A percentile compares a stretch with the other conserved stretches of the same genome.
Conservation (phyloP, 2,888 invertebrate genomes). For the Diarsia mendica region DNA sequence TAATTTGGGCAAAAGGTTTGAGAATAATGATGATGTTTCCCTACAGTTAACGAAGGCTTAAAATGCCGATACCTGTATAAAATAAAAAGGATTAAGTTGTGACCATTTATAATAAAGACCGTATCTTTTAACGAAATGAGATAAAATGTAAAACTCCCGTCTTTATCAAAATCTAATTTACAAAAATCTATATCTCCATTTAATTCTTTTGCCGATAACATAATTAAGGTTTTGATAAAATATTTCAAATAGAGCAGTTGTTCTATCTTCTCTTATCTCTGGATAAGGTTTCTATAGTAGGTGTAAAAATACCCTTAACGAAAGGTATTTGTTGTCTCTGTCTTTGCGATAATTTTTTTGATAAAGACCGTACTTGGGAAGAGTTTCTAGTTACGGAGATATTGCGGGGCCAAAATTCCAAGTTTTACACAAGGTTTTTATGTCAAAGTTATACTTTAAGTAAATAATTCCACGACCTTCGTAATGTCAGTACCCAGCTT, state of each 20-base stretch:
- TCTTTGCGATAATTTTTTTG: too few relatives aligned
- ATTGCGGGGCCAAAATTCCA: too few relatives aligned
- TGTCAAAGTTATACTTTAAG: too few relatives aligned
- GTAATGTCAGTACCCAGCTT: too few relatives aligned
- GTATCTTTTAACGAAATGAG: conserved; percentile 8
- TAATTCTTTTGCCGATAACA: conserved; percentile 3
- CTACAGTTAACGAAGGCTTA: neutral
- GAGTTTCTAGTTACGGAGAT: too few relatives aligned
- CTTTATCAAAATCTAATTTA: conserved; percentile 35
- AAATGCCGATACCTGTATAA: too few relatives aligned
- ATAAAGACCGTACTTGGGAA: too few relatives aligned
- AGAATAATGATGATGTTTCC: neutral
- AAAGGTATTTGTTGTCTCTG: too few relatives aligned
- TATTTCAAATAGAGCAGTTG: neutral
- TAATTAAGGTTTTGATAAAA: conserved; percentile 2
- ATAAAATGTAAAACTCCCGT: conserved; percentile 22
- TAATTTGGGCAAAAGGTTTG: neutral
- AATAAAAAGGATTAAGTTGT: conserved; percentile 1
- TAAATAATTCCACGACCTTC: too few relatives aligned
- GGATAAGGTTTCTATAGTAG: neutral
- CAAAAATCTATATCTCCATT: conserved; percentile 9
- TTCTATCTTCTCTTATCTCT: neutral
- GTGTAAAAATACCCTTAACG: too few relatives aligned
- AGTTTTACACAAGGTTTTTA: too few relatives aligned
- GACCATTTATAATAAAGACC: neutral